phyloP scores from a whole-genome alignment of 2,113 vertebrate genomes.

The Chunga burmeisteri region DNA sequence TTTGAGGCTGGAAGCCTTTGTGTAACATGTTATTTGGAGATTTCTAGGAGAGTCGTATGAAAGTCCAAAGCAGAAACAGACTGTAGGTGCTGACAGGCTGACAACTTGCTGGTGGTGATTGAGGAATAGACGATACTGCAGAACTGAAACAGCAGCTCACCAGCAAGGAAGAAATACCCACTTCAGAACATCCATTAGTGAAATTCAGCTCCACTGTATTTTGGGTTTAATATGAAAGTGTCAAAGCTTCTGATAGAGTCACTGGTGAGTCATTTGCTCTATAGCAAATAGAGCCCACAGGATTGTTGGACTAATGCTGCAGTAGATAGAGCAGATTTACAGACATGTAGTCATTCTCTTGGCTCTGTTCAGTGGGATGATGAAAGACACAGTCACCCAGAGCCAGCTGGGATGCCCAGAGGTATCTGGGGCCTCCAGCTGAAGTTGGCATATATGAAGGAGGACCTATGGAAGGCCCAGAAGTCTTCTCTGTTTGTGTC shows the following conservation, averaged over 20 bases:
- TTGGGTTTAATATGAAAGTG: not conserved
- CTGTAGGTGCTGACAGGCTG: not conserved
- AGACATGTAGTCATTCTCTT: not conserved
- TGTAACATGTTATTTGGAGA: not conserved
- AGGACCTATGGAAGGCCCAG: not conserved
- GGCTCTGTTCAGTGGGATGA: not conserved
- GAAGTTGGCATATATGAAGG: not conserved
- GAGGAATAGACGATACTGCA: not conserved
- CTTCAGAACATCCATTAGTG: not conserved
- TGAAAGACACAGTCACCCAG: not conserved
- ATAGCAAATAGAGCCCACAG: not conserved
- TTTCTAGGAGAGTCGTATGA: not conserved
- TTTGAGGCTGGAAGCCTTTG: not conserved
- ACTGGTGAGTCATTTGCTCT: not conserved
- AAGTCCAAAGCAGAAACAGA: not conserved
- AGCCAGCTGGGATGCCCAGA: not conserved
- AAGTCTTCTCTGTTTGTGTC: not conserved
- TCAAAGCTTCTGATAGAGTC: not conserved
- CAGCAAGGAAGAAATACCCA: not conserved
- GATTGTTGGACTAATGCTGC: not conserved
- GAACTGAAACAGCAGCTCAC: not conserved
- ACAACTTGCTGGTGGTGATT: not conserved
- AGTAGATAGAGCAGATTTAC: not conserved
- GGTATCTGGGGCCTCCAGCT: not conserved
- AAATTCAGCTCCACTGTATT: not conserved